Base-by-base conservation (phyloP, 2,888 invertebrate genomes). In the Tenodera sinensis region DNA sequence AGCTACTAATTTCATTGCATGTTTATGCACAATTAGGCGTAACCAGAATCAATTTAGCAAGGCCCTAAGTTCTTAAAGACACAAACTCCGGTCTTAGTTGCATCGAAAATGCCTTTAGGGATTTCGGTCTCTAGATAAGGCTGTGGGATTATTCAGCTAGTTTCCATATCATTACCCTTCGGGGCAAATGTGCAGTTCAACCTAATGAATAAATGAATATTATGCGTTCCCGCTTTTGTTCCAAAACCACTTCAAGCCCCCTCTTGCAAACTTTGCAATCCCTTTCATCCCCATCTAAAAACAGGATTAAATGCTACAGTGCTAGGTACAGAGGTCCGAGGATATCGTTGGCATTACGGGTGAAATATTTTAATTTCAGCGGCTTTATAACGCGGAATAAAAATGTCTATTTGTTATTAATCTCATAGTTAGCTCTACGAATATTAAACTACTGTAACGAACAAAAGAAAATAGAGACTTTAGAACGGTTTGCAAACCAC, bases 161-260 rank as follows among this genome's bases (percentile, higher is more conserved):
- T 71, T 71, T 71, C 54, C 54, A 71, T 71, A 71, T 71, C 54
- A 71, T 71, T 71, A 71, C 54, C 15, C 54, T 20, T 6, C 25
- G 54, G 54, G 54, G 54, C 54, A 71, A 71, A 71, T 71, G 54
- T 71, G 54, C 54, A 71, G 54, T 71, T 71, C 54, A 71, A 15
- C 14, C 83, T 84, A 88, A 88, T 88, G 88, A 88, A 88, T 83
- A 88, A 88, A 88, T 88, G 88, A 88, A 88, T 88, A 83, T 83
- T 83, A 47, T 42, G 27, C 54, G 54, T 71, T 8, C 25, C 54
- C 14, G 83, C 81, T 81, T 87, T 87, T 87, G 86, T 81, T 81
- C 86, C 15, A 82, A 87, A 87, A 87, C 81, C 86, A 87, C 86
- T 82, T 87, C 83, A 81, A 20, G 71, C 54, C 54, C 20, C 87